A percentile compares a stretch with the other conserved stretches of the same genome.
phyloP scores from a whole-genome alignment of 2,888 invertebrate species.

The Apamea crenata region DNA sequence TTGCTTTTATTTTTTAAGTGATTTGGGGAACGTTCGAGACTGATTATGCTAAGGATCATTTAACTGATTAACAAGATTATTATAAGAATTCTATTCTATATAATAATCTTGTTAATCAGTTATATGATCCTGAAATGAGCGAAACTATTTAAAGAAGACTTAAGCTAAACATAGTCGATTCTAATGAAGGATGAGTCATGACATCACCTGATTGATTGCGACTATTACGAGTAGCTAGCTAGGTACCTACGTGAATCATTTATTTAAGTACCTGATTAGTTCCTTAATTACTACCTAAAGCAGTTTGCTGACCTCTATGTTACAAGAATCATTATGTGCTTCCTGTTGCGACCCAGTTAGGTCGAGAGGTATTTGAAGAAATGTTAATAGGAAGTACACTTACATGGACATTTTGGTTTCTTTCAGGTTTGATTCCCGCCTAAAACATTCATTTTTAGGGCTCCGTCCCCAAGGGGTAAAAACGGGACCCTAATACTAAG shows the following conservation, averaged over 20 bases:
- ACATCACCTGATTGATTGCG: conserved; percentile 29
- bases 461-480: no score
- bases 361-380: no score
- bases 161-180: conserved; percentile 6
- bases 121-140: neutral
- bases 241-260: conserved; percentile 24
- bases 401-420: no score
- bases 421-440: no score
- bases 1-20: no score
- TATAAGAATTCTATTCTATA: no score
- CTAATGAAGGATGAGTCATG: conserved; percentile 7
- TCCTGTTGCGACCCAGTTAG: neutral
- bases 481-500: no score
- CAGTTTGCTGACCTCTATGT: neutral
- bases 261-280: conserved; percentile 8
- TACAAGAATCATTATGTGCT: neutral
- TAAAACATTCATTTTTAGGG: no score
- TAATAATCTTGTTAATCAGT: no score
- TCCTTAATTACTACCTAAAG: conserved; percentile 13
- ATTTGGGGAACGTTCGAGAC: no score
- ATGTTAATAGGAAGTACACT: no score
- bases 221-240: neutral
- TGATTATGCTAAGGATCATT: neutral
- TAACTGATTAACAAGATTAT: neutral
- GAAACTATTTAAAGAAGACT: neutral